Evolutionary conservation across 2,113 vertebrate species (phyloP), one percentile per base, ranked within the genome.

Genomic region (Megaceryle torquata): DNA sequence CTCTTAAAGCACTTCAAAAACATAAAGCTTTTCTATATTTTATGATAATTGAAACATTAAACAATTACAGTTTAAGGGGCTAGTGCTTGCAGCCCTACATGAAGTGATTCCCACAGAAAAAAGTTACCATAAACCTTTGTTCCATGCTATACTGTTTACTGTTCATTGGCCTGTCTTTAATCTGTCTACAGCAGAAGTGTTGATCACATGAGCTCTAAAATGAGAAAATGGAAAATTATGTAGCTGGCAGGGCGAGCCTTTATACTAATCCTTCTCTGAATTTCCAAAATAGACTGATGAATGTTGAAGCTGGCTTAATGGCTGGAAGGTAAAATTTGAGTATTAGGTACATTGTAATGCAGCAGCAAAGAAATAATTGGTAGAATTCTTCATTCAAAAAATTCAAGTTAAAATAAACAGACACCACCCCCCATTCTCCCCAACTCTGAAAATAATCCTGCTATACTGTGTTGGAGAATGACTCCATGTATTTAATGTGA

Each of bases 371-470:
- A 77, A 86, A 59, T 4, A 67, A 65, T 37, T 64, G 20, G 18
- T 82, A 25, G 69, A 85, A 82, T 86, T 85, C 24, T 75, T 22
- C 6, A 24, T 79, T 87, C 10, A 84, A 31, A 92, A 41, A 85
- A 39, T 4, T 29, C 11, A 79, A 22, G 26, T 72, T 57, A 77
- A 86, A 76, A 48, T 60, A 71, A 68, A 33, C 7, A 43, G 13
- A 13, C 9, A 10, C 8, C 13, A 6, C 12, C 1, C 3, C 6
- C 4, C 0, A 53, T 53, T 16, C 9, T 1, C 18, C 10, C 16
- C 15, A 9, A 7, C n/a, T 59, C 54, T 51, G 37, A 29, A 25
- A 68, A 21, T 46, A 78, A 54, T 64, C 14, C 18, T 80, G 31
- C 9, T 53, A 5, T 67, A 17, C 43, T 64, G 19, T 53, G 6